These are phyloP conservation scores for Chrysina gloriosa DNA, from an alignment of 2,888 invertebrate genomes.

Conservation along the genomic window DNA sequence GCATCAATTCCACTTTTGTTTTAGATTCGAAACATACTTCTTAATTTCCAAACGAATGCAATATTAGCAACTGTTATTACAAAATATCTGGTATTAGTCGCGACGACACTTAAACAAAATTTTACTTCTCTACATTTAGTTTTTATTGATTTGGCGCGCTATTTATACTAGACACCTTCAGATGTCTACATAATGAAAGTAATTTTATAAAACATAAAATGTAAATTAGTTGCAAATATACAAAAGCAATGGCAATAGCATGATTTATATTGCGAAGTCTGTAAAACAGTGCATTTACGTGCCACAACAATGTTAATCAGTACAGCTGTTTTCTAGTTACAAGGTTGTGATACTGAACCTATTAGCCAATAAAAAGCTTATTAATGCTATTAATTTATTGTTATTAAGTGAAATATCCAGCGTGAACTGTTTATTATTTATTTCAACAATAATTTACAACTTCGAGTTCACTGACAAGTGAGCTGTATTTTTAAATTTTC, in stretches of 20 bases:
- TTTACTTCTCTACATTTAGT: no score
- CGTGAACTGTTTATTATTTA: background rate
- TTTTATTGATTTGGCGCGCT: no score
- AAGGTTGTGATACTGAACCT: constrained; percentile 28
- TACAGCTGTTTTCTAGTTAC: constrained; percentile 26
- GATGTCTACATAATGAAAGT: no score
- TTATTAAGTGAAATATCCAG: constrained; percentile 8
- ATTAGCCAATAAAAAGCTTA: background rate
- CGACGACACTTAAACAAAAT: no score
- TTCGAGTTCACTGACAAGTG: background rate
- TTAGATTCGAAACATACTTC: no score
- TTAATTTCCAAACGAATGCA: no score
- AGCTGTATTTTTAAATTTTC: background rate
- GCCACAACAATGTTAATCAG: constrained; percentile 1
- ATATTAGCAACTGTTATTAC: no score
- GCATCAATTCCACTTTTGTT: no score
- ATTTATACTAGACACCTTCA: no score
- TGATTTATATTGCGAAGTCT: constrained; percentile 4
- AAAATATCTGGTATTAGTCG: no score
- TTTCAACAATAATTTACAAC: background rate
- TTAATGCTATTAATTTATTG: constrained; percentile 10
- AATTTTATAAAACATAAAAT: constrained; percentile 19
- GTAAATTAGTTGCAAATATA: constrained; percentile 16
- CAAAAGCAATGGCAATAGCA: constrained; percentile 22
- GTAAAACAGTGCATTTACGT: constrained; percentile 11